Evolutionary conservation across 2,113 vertebrate genomes (phyloP).

Genomic region (Oriolus oriolus): DNA sequence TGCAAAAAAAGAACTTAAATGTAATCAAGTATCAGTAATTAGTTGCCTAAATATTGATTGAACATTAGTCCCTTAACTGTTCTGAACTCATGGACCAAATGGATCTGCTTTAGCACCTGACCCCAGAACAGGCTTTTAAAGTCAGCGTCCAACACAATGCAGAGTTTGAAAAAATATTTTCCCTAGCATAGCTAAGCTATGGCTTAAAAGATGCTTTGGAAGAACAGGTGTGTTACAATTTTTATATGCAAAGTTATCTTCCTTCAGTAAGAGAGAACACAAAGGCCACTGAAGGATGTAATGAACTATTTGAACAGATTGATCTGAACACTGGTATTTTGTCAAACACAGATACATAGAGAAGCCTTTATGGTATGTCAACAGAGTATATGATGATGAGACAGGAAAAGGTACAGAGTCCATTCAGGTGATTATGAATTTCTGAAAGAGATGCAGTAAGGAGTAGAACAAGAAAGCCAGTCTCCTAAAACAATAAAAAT

Average conservation of each 20-base stretch:
- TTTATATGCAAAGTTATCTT: not conserved
- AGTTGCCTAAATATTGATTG: not conserved
- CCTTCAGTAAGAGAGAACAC: not conserved
- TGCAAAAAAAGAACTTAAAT: not conserved
- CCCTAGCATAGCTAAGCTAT: rapidly evolving
- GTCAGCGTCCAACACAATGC: not conserved
- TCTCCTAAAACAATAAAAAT: not conserved
- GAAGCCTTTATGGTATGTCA: not conserved
- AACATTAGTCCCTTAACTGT: not conserved
- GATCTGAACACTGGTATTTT: not conserved
- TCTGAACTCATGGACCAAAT: not conserved
- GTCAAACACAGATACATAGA: not conserved
- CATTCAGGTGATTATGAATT: not conserved
- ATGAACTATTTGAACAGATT: not conserved
- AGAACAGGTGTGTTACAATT: not conserved
- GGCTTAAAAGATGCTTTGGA: not conserved
- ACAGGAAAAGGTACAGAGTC: not conserved
- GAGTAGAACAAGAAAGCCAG: not conserved
- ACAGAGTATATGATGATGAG: not conserved
- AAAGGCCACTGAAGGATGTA: not conserved
- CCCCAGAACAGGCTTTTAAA: not conserved
- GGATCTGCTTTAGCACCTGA: not conserved
- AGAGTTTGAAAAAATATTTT: not conserved
- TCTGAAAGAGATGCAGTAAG: not conserved
- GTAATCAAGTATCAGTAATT: not conserved